These are phyloP conservation scores for Podocnemis expansa DNA, from an alignment of 2,113 vertebrate genomes.

Conservation along the genomic window DNA sequence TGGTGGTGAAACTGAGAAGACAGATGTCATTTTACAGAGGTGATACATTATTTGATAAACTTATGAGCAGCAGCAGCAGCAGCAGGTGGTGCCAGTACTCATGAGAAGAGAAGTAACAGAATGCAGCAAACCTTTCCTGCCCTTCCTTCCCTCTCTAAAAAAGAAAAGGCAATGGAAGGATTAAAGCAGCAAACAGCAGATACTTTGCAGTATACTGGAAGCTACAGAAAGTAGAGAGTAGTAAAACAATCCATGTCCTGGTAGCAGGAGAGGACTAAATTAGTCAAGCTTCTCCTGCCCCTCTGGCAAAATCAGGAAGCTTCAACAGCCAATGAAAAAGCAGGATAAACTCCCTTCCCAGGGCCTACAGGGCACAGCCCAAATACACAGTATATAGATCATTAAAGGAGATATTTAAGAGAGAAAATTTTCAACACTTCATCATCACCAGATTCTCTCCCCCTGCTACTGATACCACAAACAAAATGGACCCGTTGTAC, in stretches of 20 bases:
- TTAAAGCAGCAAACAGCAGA: neutral
- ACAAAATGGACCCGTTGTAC: neutral
- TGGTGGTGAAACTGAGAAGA: neutral
- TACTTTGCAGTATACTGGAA: neutral
- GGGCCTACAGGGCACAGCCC: rapidly evolving
- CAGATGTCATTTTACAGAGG: neutral
- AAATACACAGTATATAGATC: rapidly evolving
- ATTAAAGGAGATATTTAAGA: rapidly evolving
- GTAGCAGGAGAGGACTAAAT: neutral
- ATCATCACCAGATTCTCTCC: rapidly evolving
- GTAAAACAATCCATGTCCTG: neutral
- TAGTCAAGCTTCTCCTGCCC: neutral
- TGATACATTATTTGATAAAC: neutral
- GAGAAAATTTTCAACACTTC: neutral
- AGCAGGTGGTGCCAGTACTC: neutral
- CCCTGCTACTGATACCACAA: rapidly evolving
- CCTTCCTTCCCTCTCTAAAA: neutral
- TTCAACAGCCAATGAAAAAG: neutral
- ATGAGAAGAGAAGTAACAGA: neutral
- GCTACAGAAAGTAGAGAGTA: rapidly evolving
- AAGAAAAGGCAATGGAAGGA: neutral
- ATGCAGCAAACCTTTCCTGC: neutral
- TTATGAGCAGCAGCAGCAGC: neutral
- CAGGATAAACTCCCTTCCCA: neutral
- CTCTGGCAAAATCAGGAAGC: slow-evolving; percentile 15